Conservation (phyloP, 2,113 vertebrate species). For the Bubalus kerabau region DNA sequence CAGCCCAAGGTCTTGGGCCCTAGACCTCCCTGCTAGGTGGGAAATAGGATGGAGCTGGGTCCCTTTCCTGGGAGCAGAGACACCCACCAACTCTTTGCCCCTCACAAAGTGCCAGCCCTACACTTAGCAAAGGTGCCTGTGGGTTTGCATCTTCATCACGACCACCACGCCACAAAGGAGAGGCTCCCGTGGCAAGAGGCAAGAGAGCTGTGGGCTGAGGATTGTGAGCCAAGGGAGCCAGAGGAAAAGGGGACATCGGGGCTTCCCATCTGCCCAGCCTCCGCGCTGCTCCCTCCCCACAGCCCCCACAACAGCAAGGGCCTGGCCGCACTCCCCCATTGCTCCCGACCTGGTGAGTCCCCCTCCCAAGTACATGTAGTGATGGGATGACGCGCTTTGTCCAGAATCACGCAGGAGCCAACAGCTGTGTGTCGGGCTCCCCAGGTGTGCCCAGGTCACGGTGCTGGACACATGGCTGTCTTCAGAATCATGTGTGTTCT, state of each 20-base stretch:
- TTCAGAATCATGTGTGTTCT: neutral
- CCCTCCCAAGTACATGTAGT: neutral
- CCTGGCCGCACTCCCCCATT: rapidly evolving
- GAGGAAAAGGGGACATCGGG: neutral
- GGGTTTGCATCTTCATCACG: neutral
- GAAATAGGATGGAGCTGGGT: neutral
- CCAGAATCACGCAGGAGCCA: rapidly evolving
- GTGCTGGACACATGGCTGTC: neutral
- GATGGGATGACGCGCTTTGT: neutral
- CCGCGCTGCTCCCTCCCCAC: rapidly evolving
- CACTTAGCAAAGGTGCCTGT: too few species aligned
- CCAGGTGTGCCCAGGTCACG: rapidly evolving
- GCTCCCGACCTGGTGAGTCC: neutral
- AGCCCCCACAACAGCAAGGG: rapidly evolving
- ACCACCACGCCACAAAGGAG: rapidly evolving
- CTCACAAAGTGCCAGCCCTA: neutral
- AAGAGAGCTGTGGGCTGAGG: rapidly evolving
- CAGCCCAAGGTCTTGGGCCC: rapidly evolving
- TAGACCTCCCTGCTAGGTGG: neutral
- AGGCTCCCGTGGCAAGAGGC: neutral
- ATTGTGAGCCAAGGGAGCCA: neutral
- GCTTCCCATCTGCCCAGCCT: neutral
- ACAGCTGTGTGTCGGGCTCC: neutral
- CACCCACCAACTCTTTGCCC: neutral
- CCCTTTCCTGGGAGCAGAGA: neutral